Conservation (phyloP, 2,113 vertebrate genomes). For the Rhinolophus ferrumequinum region DNA sequence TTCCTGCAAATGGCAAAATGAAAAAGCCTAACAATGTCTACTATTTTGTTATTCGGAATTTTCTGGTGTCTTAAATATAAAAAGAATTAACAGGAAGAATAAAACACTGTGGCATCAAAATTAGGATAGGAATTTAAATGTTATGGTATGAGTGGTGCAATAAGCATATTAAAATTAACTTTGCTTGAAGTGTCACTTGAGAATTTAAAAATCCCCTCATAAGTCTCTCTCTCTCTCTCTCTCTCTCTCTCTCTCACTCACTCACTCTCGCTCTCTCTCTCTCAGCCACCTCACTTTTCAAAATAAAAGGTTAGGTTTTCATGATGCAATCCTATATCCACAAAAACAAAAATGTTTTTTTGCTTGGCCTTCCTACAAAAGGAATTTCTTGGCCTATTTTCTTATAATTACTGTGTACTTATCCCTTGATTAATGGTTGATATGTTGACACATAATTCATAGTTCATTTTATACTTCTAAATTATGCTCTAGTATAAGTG, state of each 20-base stretch:
- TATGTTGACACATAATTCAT: conserved; percentile 20
- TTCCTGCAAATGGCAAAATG: conserved; percentile 33
- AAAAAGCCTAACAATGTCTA: neutral
- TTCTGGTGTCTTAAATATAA: conserved; percentile 5
- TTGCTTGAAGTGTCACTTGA: conserved; percentile 36
- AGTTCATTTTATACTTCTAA: conserved; percentile 36
- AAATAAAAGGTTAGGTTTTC: conserved; percentile 63
- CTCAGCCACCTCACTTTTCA: conserved; percentile 31
- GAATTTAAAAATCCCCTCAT: conserved; percentile 42
- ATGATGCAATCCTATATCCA: conserved; percentile 60
- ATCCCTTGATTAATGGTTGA: conserved; percentile 41
- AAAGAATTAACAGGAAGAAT: conserved; percentile 36
- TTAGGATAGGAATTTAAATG: conserved; percentile 46
- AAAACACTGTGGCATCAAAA: conserved; percentile 18
- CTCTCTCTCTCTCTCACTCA: neutral
- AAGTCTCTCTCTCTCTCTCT: neutral
- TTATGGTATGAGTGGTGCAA: neutral
- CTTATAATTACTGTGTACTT: conserved; percentile 1
- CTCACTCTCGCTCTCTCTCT: neutral
- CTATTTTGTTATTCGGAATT: conserved; percentile 34
- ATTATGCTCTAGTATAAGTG: conserved; percentile 33
- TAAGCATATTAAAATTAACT: conserved; percentile 48
- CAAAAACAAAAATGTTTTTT: conserved; percentile 66
- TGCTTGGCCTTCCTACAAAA: conserved; percentile 42
- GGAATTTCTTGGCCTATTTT: conserved; percentile 45